A percentile compares a stretch with the other conserved stretches of the same genome.
Evolutionary conservation across 2,797 vertebrate species (phyloP).

Genomic region (Pyrocephalus nanus): DNA sequence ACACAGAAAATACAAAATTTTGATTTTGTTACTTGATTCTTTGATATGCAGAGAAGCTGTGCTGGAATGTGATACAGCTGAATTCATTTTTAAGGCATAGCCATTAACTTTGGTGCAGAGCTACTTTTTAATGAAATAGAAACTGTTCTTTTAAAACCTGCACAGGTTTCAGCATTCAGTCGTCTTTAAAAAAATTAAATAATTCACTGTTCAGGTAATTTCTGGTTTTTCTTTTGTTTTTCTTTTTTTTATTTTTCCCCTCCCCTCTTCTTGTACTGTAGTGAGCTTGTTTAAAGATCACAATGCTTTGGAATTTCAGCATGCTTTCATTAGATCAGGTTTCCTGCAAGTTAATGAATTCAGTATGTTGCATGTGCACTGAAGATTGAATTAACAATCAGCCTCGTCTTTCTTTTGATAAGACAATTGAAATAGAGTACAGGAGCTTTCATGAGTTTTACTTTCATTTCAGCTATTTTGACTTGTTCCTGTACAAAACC

Average conservation of each 20-base stretch:
- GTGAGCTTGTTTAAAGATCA: background rate
- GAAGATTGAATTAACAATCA: background rate
- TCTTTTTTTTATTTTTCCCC: fast-evolving
- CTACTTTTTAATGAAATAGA: background rate
- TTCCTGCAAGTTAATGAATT: background rate
- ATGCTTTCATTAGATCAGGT: background rate
- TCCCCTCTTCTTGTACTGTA: background rate
- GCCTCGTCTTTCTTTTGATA: background rate
- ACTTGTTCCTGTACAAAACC: background rate
- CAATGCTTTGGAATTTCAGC: background rate
- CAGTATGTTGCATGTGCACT: background rate
- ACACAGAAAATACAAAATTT: background rate
- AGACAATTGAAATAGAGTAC: background rate
- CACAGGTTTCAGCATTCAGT: background rate
- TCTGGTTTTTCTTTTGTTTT: no score
- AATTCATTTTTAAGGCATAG: background rate
- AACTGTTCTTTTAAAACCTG: background rate
- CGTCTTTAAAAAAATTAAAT: background rate
- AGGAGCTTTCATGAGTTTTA: background rate
- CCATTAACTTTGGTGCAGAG: background rate
- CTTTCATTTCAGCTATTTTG: background rate
- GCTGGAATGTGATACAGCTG: background rate
- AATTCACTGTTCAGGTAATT: background rate
- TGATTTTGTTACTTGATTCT: background rate
- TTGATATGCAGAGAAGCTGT: background rate